Conservation (phyloP, 2,113 vertebrate species). For the Carassius auratus region DNA sequence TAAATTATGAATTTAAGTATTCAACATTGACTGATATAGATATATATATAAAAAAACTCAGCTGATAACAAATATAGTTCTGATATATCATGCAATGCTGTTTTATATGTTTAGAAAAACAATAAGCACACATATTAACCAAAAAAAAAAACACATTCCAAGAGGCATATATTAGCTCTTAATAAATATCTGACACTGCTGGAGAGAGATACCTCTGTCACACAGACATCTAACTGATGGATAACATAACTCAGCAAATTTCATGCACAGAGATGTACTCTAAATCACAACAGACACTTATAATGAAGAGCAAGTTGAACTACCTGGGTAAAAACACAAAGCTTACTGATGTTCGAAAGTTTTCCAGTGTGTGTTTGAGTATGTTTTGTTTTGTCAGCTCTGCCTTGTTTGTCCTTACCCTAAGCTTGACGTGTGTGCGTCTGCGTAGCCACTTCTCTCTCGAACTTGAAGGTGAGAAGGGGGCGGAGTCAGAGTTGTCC, state of each 20-base stretch:
- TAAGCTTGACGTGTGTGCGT: constrained; percentile 93
- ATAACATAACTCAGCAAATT: constrained; percentile 27
- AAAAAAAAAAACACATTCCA: background rate
- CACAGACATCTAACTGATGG: constrained; percentile 25
- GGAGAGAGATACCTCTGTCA: background rate
- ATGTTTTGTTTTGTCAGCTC: background rate
- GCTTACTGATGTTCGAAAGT: background rate
- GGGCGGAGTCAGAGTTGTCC: constrained; percentile 76
- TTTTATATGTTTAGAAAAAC: background rate
- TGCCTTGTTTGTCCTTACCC: constrained; percentile 72
- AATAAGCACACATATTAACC: background rate
- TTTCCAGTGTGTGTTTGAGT: background rate
- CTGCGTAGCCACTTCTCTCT: constrained; percentile 95
- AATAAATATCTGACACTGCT: constrained; percentile 15
- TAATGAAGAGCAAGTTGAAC: background rate
- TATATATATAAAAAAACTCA: background rate
- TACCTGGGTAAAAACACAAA: background rate
- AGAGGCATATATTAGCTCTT: background rate
- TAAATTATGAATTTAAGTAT: background rate
- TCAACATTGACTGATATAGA: background rate
- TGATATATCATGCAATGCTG: background rate
- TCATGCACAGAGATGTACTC: background rate
- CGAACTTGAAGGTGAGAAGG: constrained; percentile 83
- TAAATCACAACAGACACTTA: constrained; percentile 1
- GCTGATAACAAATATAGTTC: background rate